phyloP scores from a whole-genome alignment of 2,888 invertebrate genomes.

The Netelia inedita region DNA sequence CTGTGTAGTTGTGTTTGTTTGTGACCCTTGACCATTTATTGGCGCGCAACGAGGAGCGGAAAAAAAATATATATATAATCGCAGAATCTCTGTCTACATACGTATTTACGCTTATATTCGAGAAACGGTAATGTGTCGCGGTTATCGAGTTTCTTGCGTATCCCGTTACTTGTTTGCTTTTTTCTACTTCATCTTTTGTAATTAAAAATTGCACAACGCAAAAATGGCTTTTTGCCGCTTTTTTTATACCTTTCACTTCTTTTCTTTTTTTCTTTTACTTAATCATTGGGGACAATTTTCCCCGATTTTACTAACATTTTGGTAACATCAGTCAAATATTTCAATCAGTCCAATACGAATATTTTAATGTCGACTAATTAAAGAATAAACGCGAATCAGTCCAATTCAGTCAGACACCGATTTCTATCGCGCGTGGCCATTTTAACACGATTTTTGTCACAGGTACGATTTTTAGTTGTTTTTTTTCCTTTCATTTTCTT shows the following conservation, averaged over 20 bases:
- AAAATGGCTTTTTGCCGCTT: slow-evolving; percentile 32
- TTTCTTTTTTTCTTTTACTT: slow-evolving; percentile 76
- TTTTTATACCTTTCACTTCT: slow-evolving; percentile 21
- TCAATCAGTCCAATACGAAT: slow-evolving; percentile 79
- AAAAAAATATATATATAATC: slow-evolving; percentile 67
- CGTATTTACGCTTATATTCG: slow-evolving; percentile 58
- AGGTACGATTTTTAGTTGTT: slow-evolving; percentile 72
- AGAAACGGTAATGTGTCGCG: slow-evolving; percentile 68
- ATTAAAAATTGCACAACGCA: slow-evolving; percentile 64
- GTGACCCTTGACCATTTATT: slow-evolving; percentile 73
- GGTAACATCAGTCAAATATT: slow-evolving; percentile 85
- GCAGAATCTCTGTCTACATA: slow-evolving; percentile 66
- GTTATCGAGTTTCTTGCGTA: slow-evolving; percentile 72
- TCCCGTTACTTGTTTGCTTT: slow-evolving; percentile 55
- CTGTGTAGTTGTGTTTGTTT: slow-evolving; percentile 69
- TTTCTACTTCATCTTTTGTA: slow-evolving; percentile 47
- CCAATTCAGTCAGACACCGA: slow-evolving; percentile 81
- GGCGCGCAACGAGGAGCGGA: slow-evolving; percentile 71
- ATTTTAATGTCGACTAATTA: slow-evolving; percentile 75
- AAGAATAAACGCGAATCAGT: slow-evolving; percentile 79
- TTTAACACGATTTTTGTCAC: slow-evolving; percentile 69
- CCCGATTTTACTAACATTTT: slow-evolving; percentile 82
- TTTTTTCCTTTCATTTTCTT: slow-evolving; percentile 70
- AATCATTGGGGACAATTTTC: slow-evolving; percentile 81
- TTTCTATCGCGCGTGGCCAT: slow-evolving; percentile 63